Conservation (phyloP, 2,888 invertebrate genomes). For the Drosophila mimica region DNA sequence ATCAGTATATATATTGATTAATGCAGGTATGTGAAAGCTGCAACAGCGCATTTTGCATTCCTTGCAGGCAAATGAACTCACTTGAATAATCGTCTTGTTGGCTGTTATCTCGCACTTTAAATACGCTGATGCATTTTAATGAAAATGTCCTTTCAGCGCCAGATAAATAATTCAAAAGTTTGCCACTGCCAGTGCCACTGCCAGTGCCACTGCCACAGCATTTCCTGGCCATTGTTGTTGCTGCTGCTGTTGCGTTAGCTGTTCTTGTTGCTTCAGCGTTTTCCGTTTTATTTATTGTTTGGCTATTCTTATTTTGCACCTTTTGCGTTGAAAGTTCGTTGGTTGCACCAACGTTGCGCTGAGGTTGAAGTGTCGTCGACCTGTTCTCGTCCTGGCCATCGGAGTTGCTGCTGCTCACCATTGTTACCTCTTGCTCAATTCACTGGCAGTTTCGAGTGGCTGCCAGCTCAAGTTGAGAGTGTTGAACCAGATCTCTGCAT, state of each 20-base stretch:
- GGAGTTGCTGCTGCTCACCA: slow-evolving; percentile 33
- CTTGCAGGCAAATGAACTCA: slow-evolving; percentile 77
- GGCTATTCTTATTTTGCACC: slow-evolving; percentile 72
- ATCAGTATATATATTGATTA: too few relatives aligned
- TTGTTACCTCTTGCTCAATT: slow-evolving; percentile 55
- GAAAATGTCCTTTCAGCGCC: slow-evolving; percentile 77
- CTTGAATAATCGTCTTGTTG: slow-evolving; percentile 78
- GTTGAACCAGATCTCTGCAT: slow-evolving; percentile 41
- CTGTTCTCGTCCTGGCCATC: slow-evolving; percentile 18
- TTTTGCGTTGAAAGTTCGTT: slow-evolving; percentile 56
- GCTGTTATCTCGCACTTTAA: slow-evolving; percentile 78
- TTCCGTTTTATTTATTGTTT: slow-evolving; percentile 59
- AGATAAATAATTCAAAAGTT: slow-evolving; percentile 79
- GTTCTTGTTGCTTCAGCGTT: slow-evolving; percentile 46
- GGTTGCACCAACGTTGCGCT: slow-evolving; percentile 6
- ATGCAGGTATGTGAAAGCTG: slow-evolving; percentile 3
- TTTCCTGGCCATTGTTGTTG: slow-evolving; percentile 40
- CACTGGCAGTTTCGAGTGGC: slow-evolving; percentile 46
- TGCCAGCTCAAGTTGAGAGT: slow-evolving; percentile 27
- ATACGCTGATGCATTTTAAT: slow-evolving; percentile 78
- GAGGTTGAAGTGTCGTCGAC: slow-evolving; percentile 45
- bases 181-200: slow-evolving; percentile 65
- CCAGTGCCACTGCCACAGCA: slow-evolving; percentile 40
- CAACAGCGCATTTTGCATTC: slow-evolving; percentile 61
- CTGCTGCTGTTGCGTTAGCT: slow-evolving; percentile 19